Evolutionary conservation across 2,113 vertebrate species (phyloP).

Genomic region (Mellivora capensis): DNA sequence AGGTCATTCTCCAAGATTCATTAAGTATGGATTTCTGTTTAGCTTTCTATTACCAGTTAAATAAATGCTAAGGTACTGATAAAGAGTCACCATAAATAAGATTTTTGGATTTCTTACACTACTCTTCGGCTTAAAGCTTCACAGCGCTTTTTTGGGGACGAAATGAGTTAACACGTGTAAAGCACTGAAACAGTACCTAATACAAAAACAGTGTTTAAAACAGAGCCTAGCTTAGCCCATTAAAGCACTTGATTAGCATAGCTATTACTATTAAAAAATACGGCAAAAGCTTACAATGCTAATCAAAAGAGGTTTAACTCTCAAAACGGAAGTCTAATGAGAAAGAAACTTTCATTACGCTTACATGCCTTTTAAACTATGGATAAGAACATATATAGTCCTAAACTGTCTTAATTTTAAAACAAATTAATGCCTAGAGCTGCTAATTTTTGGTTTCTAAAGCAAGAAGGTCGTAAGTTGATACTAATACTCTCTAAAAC

Average conservation of each 20-base stretch:
- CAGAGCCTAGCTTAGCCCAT: background rate
- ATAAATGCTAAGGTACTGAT: background rate
- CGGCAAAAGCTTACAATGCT: background rate
- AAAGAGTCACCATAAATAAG: background rate
- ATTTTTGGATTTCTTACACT: background rate
- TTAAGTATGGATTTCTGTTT: background rate
- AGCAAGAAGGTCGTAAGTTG: background rate
- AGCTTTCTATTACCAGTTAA: background rate
- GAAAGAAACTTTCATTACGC: background rate
- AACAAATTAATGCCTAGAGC: background rate
- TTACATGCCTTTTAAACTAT: background rate
- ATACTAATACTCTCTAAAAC: background rate
- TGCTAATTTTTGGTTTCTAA: background rate
- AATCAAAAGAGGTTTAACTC: constrained; percentile 4
- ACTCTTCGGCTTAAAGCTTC: background rate
- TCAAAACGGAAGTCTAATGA: background rate
- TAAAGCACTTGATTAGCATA: background rate
- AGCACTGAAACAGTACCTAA: background rate
- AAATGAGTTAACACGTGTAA: background rate
- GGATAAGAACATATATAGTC: background rate
- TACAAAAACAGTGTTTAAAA: background rate
- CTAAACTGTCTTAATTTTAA: background rate
- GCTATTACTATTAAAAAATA: background rate
- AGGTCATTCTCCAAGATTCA: background rate
- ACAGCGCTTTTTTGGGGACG: background rate